A percentile compares a stretch with the other conserved stretches of the same genome.
Evolutionary conservation across 2,797 vertebrate species (phyloP).

Genomic region (Eleutherodactylus coqui): DNA sequence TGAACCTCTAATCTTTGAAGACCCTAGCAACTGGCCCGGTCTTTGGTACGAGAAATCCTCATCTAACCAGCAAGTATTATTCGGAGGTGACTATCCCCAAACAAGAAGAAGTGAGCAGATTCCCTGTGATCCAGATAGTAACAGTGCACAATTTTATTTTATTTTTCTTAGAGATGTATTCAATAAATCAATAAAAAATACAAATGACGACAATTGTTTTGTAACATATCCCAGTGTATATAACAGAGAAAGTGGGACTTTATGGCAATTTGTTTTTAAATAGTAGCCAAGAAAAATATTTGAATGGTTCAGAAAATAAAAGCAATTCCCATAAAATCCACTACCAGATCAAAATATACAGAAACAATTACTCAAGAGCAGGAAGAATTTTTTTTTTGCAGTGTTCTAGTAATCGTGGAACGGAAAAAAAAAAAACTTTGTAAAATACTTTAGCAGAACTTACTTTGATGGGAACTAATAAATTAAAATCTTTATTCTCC

Average conservation of each 20-base stretch:
- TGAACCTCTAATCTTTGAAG: too few relatives aligned
- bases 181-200: constrained; percentile 83
- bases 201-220: constrained; percentile 88
- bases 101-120: neutral
- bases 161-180: constrained; percentile 74
- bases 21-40: too few relatives aligned
- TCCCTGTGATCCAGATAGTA: constrained; percentile 70
- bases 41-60: too few relatives aligned
- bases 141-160: constrained; percentile 79
- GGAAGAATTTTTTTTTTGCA: constrained; percentile 37
- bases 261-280: constrained; percentile 57
- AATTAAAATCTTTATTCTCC: constrained; percentile 3
- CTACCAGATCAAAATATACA: constrained; percentile 68
- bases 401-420: neutral
- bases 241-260: constrained; percentile 66
- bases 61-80: neutral
- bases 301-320: constrained; percentile 65
- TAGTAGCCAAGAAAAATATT: constrained; percentile 35
- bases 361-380: constrained; percentile 69
- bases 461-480: neutral
- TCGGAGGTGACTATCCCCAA: neutral
- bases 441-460: neutral
- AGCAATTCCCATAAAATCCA: constrained; percentile 66
- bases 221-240: constrained; percentile 93
- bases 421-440: neutral